phyloP scores from a whole-genome alignment of 1,140 invertebrate genomes.

The Scaptodrosophila lebanonensis region DNA sequence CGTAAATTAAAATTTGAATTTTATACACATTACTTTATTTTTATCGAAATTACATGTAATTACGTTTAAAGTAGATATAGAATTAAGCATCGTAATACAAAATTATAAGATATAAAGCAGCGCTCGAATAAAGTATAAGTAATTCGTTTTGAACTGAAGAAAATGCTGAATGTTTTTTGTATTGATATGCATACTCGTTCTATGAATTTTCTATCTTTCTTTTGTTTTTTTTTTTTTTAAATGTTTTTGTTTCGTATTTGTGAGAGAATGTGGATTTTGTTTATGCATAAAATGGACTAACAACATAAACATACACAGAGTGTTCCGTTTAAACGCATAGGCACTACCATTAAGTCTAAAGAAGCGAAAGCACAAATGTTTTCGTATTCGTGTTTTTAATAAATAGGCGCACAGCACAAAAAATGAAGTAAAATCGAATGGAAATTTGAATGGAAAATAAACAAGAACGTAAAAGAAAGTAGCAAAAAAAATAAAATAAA shows the following conservation, averaged over 20 bases:
- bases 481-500: no score
- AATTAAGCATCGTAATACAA: slow-evolving; percentile 66
- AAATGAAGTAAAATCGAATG: slow-evolving; percentile 39
- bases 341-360: slow-evolving; percentile 4
- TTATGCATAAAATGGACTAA: no score
- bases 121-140: slow-evolving; percentile 20
- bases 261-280: no score
- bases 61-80: slow-evolving; percentile 59
- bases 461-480: slow-evolving; percentile 34
- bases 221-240: slow-evolving; percentile 12
- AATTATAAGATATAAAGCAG: slow-evolving; percentile 51
- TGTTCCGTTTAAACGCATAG: no score
- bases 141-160: slow-evolving; percentile 14
- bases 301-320: background rate
- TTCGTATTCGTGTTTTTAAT: slow-evolving; percentile 17
- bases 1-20: slow-evolving; percentile 22
- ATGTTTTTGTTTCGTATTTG: slow-evolving; percentile 12
- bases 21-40: slow-evolving; percentile 70
- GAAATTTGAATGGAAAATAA: no score
- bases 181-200: no score
- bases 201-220: slow-evolving; percentile 16
- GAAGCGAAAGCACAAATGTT: slow-evolving; percentile 17
- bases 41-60: slow-evolving; percentile 48
- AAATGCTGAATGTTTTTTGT: slow-evolving; percentile 15
- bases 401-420: slow-evolving; percentile 25